Evolutionary conservation across 2,797 vertebrate genomes (phyloP).

Genomic region (Chaunax sp.): DNA sequence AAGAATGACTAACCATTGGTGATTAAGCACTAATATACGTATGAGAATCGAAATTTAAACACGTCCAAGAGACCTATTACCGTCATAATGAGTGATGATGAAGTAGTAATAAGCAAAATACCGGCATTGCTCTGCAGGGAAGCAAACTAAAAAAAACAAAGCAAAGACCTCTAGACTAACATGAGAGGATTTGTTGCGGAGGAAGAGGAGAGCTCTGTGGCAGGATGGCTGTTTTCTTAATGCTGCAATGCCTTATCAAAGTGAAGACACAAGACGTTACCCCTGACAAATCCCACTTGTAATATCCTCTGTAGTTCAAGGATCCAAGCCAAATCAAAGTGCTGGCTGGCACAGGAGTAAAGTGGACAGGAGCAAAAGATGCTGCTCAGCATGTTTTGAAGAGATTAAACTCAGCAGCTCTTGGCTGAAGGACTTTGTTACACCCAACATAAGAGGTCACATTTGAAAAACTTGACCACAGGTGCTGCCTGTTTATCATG

Average conservation of each 20-base stretch:
- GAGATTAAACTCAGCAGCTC: slow-evolving; percentile 36
- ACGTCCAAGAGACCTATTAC: slow-evolving; percentile 48
- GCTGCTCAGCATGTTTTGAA: slow-evolving; percentile 54
- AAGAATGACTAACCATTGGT: slow-evolving; percentile 65
- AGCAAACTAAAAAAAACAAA: slow-evolving; percentile 52
- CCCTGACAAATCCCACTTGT: slow-evolving; percentile 65
- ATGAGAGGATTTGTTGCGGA: slow-evolving; percentile 25
- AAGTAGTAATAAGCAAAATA: slow-evolving; percentile 60
- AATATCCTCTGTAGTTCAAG: slow-evolving; percentile 65
- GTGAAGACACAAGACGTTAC: slow-evolving; percentile 56
- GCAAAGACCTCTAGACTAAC: slow-evolving; percentile 42
- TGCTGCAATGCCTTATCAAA: slow-evolving; percentile 63
- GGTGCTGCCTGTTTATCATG: slow-evolving; percentile 59
- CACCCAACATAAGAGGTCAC: slow-evolving; percentile 51
- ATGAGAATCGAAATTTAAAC: slow-evolving; percentile 45
- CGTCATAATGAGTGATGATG: slow-evolving; percentile 64
- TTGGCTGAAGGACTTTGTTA: slow-evolving; percentile 33
- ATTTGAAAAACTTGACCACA: slow-evolving; percentile 57
- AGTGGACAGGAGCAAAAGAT: slow-evolving; percentile 35
- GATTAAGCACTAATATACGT: slow-evolving; percentile 64
- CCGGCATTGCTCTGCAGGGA: slow-evolving; percentile 31
- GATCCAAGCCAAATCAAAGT: slow-evolving; percentile 71
- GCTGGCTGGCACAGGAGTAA: slow-evolving; percentile 28
- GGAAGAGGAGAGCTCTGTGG: slow-evolving; percentile 1
- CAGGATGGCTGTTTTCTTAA: slow-evolving; percentile 28